Evolutionary conservation across 2,888 invertebrate genomes (phyloP).

Genomic region (Cryptus viduatorius): DNA sequence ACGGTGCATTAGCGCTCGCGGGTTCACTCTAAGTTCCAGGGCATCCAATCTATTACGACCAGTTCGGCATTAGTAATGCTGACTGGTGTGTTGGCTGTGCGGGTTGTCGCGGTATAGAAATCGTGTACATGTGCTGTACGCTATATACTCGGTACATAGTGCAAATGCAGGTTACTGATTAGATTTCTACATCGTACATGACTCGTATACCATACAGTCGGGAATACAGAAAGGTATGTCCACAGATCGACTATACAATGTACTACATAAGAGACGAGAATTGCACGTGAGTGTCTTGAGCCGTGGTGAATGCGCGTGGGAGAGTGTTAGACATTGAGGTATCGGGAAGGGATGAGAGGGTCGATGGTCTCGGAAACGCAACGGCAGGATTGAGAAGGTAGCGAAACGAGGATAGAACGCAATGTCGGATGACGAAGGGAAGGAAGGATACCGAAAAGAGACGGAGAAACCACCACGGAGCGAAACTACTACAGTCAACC

Average conservation of each 20-base stretch:
- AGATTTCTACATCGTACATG: conserved; percentile 24
- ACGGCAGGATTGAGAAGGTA: conserved; percentile 52
- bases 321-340: conserved; percentile 46
- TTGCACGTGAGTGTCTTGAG: conserved; percentile 46
- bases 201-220: not conserved
- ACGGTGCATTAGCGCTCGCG: conserved; percentile 74
- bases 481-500: conserved; percentile 37
- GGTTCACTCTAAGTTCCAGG: conserved; percentile 77
- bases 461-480: conserved; percentile 39
- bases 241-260: conserved; percentile 28
- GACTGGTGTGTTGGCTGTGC: conserved; percentile 74
- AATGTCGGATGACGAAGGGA: not conserved
- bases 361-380: conserved; percentile 49
- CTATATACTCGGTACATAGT: conserved; percentile 27
- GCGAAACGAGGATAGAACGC: conserved; percentile 16
- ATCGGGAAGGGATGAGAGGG: conserved; percentile 59
- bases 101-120: conserved; percentile 64
- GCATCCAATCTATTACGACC: conserved; percentile 82
- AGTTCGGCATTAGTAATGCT: conserved; percentile 81
- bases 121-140: conserved; percentile 36
- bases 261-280: conserved; percentile 18
- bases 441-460: conserved; percentile 30
- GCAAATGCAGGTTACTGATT: conserved; percentile 9
- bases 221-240: conserved; percentile 6
- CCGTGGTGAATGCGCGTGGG: conserved; percentile 45